Evolutionary conservation across 2,888 invertebrate species (phyloP), one percentile per base, ranked within the genome.

Genomic region (Furcula furcula): DNA sequence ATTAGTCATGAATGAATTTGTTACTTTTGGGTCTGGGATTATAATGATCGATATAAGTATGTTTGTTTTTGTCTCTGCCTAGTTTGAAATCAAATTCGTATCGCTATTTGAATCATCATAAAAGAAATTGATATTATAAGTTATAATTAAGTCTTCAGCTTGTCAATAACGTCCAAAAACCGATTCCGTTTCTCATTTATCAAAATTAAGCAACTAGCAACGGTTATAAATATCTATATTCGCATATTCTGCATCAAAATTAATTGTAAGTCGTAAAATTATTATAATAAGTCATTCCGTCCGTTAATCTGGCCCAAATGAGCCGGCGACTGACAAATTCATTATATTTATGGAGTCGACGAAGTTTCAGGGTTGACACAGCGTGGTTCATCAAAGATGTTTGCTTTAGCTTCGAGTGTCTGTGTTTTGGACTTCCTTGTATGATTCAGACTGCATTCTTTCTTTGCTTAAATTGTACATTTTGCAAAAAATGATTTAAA

Each of bases 241-340:
- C n/a, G n/a, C 9, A 33, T 31, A 37, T 31, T 40, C 31, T 23
- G 39, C 28, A 35, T 34, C 35, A 11, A 51, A 51, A 51, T 55
- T 47, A 54, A 55, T 40, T 43, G 35, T 34, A 38, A 31, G 32
- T 46, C 46, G 40, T 55, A 45, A 69, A 71, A 69, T 69, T 60
- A 74, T 68, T 53, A 65, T 65, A 65, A 71, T 69, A 55, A 46
- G 39, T 68, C 29, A 29, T 33, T 32, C 37, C 31, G 32, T 2
- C 50, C 48, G 49, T 65, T 60, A 57, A 65, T 70, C 63, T 55
- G 61, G 44, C 36, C 40, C 36, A 50, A 76, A 76, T 71, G 62
- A 70, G 58, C 56, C 45, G 73, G 12, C 41, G 69, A 73, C 54
- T 70, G 75, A 75, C 78, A 77, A 70, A 73, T 68, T 72, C 59